Base-by-base conservation (phyloP, 2,797 vertebrate species). In the Lophura swinhoii region DNA sequence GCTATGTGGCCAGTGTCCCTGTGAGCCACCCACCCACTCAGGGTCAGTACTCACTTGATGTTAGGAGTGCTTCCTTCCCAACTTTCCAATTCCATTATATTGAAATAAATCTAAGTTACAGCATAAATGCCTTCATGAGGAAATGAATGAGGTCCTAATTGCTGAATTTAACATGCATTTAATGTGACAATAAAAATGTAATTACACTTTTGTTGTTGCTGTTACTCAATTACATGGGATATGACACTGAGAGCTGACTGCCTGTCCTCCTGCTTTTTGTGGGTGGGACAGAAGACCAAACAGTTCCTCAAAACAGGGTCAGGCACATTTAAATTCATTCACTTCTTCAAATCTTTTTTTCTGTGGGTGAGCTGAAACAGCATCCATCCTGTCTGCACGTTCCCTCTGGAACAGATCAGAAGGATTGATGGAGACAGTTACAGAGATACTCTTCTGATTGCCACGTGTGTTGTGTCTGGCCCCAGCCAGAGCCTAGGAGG, bases 61-160 rank as follows among this genome's bases (percentile, higher is more conserved):
- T 9, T 78, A 86, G 48, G 8, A 49, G 3, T 21, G 18, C 22
- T 37, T 92, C 28, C 35, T 55, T 67, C 24, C 78, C 83, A 88
- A 44, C 20, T 90, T 86, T 80, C 72, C 84, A 85, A 60, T 72
- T 73, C 87, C 66, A 81, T 84, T 63, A 35, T 35, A 67, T 21
- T 26, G 70, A 76, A 87, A 72, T n/a, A 81, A 95, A 67, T 78
- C 26, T 26, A 72, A 68, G 60, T 70, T 88, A 81, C 70, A 70
- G 28, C 51, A 73, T 7, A 23, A 83, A 68, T 71, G 58, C 37
- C 41, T 83, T 28, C 35, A 72, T 29, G 28, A 41, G 18, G 39
- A 28, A 39, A 63, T 41, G 93, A 90, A 84, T 48, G 31, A 93
- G 35, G 64, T 53, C 70, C 39, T 93, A 79, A 90, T 60, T 92